These are phyloP conservation scores for Azemiops feae DNA, from an alignment of 2,113 vertebrate genomes.

Conservation along the genomic window DNA sequence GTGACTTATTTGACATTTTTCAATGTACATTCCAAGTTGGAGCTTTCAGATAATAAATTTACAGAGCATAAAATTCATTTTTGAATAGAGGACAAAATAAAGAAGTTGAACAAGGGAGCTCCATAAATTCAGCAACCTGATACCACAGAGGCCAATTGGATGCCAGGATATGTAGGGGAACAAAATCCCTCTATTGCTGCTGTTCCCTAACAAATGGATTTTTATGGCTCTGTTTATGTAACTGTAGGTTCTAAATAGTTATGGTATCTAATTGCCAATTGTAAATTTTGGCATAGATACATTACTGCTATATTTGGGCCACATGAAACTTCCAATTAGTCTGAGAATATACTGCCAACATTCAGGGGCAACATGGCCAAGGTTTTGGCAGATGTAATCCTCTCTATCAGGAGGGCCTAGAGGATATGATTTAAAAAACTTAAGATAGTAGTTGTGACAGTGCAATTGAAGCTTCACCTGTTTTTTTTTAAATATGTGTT, in stretches of 20 bases:
- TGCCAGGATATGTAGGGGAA: neutral
- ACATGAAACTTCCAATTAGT: neutral
- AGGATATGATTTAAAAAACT: neutral
- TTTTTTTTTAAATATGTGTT: neutral
- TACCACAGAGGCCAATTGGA: neutral
- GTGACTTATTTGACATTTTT: constrained; percentile 19
- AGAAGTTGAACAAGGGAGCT: neutral
- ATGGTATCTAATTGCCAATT: neutral
- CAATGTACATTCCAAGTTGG: neutral
- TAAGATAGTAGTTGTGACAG: neutral
- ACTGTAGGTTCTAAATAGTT: neutral
- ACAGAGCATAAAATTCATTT: neutral
- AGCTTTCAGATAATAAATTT: neutral
- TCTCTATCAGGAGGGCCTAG: neutral
- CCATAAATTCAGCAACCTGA: neutral
- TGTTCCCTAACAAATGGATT: neutral
- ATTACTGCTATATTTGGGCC: neutral
- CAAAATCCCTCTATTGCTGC: neutral
- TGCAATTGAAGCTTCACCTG: neutral
- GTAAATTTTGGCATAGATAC: neutral
- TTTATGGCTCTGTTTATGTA: neutral
- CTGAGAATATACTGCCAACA: neutral
- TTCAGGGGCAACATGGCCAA: neutral
- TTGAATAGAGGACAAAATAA: neutral
- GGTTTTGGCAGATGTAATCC: neutral